These are phyloP conservation scores for Exephanes ischioxanthus DNA, from an alignment of 2,888 invertebrate species.

Conservation along the genomic window DNA sequence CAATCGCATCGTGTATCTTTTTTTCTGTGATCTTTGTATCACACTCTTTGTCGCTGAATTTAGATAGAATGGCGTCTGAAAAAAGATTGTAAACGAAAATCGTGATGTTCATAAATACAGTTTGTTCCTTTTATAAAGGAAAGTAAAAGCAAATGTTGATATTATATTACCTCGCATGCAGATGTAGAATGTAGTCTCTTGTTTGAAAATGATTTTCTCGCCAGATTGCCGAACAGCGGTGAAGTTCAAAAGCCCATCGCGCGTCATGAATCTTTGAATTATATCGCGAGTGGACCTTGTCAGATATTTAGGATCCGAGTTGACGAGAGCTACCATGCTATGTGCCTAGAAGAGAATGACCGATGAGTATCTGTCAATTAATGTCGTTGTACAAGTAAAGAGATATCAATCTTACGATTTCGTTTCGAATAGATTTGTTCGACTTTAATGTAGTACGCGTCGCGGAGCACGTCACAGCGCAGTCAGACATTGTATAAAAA, in stretches of 20 bases:
- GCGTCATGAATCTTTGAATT: conserved; percentile 28
- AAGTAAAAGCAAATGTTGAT: too few relatives aligned
- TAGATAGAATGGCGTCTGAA: conserved; percentile 27
- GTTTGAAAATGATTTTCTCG: background rate
- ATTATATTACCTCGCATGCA: conserved; percentile 25
- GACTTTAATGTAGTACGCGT: conserved; percentile 19
- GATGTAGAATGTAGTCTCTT: conserved; percentile 14
- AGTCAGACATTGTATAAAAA: too few relatives aligned
- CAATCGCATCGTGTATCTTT: conserved; percentile 13
- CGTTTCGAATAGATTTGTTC: conserved; percentile 26
- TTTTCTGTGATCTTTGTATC: conserved; percentile 18
- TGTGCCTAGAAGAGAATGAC: background rate
- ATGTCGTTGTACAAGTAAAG: background rate
- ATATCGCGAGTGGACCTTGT: conserved; percentile 10
- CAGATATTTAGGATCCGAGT: conserved; percentile 16
- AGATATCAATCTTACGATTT: conserved; percentile 29
- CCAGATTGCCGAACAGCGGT: conserved; percentile 26
- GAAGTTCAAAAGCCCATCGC: conserved; percentile 3
- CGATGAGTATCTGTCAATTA: background rate
- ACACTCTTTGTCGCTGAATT: conserved; percentile 14
- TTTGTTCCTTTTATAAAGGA: too few relatives aligned
- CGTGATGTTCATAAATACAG: too few relatives aligned
- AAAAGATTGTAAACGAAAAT: too few relatives aligned
- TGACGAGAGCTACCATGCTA: conserved; percentile 4
- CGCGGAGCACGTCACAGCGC: too few relatives aligned